Base-by-base conservation (phyloP, 2,888 invertebrate species). In the Ochropacha duplaris region DNA sequence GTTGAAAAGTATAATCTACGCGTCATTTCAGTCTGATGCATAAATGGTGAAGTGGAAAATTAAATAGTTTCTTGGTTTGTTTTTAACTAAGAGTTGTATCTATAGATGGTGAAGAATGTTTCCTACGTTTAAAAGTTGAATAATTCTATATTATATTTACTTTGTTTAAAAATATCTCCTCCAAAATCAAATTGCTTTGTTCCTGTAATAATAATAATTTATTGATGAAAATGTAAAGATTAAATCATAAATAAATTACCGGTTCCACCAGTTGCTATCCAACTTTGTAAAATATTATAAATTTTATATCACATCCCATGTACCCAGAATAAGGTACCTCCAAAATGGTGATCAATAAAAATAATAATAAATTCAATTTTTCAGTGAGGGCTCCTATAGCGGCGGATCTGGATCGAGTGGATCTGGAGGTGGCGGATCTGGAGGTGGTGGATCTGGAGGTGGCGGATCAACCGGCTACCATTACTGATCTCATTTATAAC, bases 351-450 rank as follows among this genome's bases (percentile, higher is more conserved):
- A 31, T 31, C 31, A 31, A 31, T 31, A 3, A 31, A 31, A 12
- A 1, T 11, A 2, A 2, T 12, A 31, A 12, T 12, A 12, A 12
- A 36, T n/a, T 1, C n/a, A 2, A 56, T 64, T 60, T 65, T 59
- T 66, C 71, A 90, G 90, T 36, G 91, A 90, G 71, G 90, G 91
- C 24, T 83, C 90, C 1, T 91, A 92, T 77, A 90, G 87, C 64
- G 79, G 76, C 24, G 81, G 85, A 24, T 8, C 22, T 65, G 72
- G 14, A 64, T 78, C 5, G 75, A 65, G 3, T 65, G 75, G 79
- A 31, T 74, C 76, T 54, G 76, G 81, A n/a, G 69, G 71, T 4
- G 70, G 72, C 26, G 78, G 86, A 34, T 70, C 78, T n/a, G n/a
- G n/a, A n/a, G n/a, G n/a, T n/a, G n/a, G 3, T 65, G 75, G 79